Base-by-base conservation (phyloP, 2,888 invertebrate genomes). In the Drosophila recens region DNA sequence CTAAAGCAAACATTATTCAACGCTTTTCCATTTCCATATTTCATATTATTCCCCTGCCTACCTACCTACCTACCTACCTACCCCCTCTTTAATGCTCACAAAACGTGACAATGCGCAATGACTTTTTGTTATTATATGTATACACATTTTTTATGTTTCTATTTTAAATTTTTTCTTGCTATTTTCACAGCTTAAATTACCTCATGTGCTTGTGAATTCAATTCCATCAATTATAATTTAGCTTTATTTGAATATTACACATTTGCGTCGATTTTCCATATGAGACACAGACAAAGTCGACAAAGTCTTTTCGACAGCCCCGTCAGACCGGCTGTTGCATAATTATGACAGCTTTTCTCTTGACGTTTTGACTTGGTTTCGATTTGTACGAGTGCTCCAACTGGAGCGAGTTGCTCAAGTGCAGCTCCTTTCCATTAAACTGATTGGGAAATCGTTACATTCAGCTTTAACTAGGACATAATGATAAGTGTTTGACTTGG, bases 241-340 rank as follows among this genome's bases (percentile, higher is more conserved):
- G 40, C 43, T 46, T 43, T 57, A n/a, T 33, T 23, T 17, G 23
- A 53, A 61, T 77, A 72, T 71, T 70, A 71, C 63, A 67, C 53
- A 69, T 68, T 83, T 82, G 67, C 23, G 4, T 11, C 38, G 9
- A 56, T 72, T 72, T 70, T 70, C 67, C 73, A 68, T 62, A 53
- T 49, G 58, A 33, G 40, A 13, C 40, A 49, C 51, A 17, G 30
- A 23, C 67, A 27, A 40, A 52, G 33, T 34, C 52, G 36, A 45
- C 53, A 51, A 52, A 33, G 33, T 17, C 49, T 56, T 54, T 66
- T 72, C 65, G 58, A 74, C 68, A 72, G 65, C 62, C 77, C 27
- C 52, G 81, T 79, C 85, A 62, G 78, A 77, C 78, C 72, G 68
- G 71, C 27, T 80, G 42, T 86, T 84, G 88, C 88, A 72, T 78